phyloP scores from a whole-genome alignment of 1,140 invertebrate species.

The Drosophila setifemur region DNA sequence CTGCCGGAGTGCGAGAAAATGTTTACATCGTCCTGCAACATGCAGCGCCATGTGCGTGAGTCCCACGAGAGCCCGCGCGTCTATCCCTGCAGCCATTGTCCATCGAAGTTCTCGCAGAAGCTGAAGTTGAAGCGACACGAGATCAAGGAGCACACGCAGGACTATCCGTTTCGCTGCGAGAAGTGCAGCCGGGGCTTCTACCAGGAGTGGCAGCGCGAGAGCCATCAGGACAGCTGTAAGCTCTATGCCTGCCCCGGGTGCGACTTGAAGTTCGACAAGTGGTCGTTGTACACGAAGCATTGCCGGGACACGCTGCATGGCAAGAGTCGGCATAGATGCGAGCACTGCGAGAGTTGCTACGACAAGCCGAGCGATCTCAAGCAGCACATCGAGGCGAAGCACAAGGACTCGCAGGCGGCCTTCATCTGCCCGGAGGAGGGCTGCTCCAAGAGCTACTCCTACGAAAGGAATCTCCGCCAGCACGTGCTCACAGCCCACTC shows the following conservation, averaged over 20 bases:
- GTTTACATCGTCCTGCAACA: constrained; percentile 61
- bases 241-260: constrained; percentile 54
- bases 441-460: constrained; percentile 60
- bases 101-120: constrained; percentile 73
- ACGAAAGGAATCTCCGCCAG: constrained; percentile 69
- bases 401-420: neutral
- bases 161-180: constrained; percentile 62
- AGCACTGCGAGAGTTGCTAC: constrained; percentile 54
- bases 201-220: constrained; percentile 64
- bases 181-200: constrained; percentile 72
- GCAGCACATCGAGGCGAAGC: constrained; percentile 57
- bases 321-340: constrained; percentile 54
- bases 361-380: constrained; percentile 47
- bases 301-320: constrained; percentile 63
- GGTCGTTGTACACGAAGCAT: constrained; percentile 67
- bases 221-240: constrained; percentile 68
- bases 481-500: constrained; percentile 56
- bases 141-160: constrained; percentile 64
- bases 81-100: constrained; percentile 60
- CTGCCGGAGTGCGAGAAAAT: constrained; percentile 61
- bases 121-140: constrained; percentile 72
- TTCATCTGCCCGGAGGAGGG: constrained; percentile 52
- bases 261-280: constrained; percentile 60
- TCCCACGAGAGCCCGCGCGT: constrained; percentile 64
- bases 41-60: constrained; percentile 70